A percentile compares a stretch with the other conserved stretches of the same genome.
phyloP scores from a whole-genome alignment of 1,140 invertebrate species.

The Pogonomyrmex barbatus region DNA sequence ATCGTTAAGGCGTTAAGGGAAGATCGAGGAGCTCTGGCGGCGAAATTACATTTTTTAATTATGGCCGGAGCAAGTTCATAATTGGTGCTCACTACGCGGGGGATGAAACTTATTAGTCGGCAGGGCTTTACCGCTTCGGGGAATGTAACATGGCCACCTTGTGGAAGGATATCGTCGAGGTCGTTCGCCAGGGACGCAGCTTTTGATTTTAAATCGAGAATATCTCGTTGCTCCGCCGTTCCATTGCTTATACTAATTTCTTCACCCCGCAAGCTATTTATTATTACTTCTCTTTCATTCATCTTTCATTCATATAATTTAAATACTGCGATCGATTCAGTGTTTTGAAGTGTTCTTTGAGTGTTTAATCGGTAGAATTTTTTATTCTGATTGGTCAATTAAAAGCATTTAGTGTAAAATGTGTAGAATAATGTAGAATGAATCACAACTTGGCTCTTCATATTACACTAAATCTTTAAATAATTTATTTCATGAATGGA shows the following conservation, averaged over 20 bases:
- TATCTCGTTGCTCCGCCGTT: not conserved
- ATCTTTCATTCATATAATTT: not conserved
- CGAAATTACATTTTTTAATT: slow-evolving; percentile 85
- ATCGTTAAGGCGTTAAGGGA: slow-evolving; percentile 72
- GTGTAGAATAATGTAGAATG: too few relatives aligned
- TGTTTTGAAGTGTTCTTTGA: too few relatives aligned
- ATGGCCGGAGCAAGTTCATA: slow-evolving; percentile 83
- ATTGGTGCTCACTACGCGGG: slow-evolving; percentile 86
- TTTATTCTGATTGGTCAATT: too few relatives aligned
- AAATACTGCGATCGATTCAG: too few relatives aligned
- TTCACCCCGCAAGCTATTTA: not conserved
- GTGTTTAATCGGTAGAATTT: too few relatives aligned
- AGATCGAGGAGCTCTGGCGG: slow-evolving; percentile 73
- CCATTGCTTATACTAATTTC: not conserved
- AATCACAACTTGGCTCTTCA: too few relatives aligned
- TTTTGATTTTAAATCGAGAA: not conserved
- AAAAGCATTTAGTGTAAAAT: too few relatives aligned
- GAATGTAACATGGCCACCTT: slow-evolving; percentile 79
- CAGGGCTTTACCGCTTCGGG: slow-evolving; percentile 77
- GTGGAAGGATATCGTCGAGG: slow-evolving; percentile 73
- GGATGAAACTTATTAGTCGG: slow-evolving; percentile 85
- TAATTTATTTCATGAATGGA: slow-evolving; percentile 17
- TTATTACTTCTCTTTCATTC: not conserved
- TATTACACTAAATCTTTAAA: not conserved
- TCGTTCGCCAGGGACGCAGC: slow-evolving; percentile 76